Conservation (phyloP, 2,797 vertebrate genomes). For the Geotrypetes seraphini region DNA sequence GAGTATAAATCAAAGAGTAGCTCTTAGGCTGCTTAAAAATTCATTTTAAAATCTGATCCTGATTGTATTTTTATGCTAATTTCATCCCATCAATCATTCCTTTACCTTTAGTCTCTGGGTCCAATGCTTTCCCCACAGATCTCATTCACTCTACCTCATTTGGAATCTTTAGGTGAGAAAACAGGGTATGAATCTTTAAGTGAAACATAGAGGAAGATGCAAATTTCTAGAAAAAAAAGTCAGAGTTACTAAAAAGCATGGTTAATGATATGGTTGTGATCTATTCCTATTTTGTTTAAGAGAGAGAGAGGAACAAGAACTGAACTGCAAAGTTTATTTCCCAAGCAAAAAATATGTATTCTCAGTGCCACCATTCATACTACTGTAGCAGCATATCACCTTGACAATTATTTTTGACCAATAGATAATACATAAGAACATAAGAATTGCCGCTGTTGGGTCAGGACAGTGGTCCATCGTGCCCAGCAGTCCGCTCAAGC, state of each 20-base stretch:
- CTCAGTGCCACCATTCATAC: slow-evolving; percentile 13
- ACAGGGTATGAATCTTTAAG: slow-evolving; percentile 63
- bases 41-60: slow-evolving; percentile 98
- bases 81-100: slow-evolving; percentile 88
- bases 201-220: slow-evolving; percentile 92
- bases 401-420: too few species aligned
- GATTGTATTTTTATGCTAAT: slow-evolving; percentile 99
- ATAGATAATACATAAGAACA: too few species aligned
- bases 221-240: slow-evolving; percentile 87
- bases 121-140: slow-evolving; percentile 87
- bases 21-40: slow-evolving; percentile 99
- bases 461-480: too few species aligned
- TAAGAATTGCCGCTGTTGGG: too few species aligned
- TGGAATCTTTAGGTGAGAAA: slow-evolving; percentile 95
- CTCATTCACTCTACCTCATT: slow-evolving; percentile 88
- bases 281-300: slow-evolving; percentile 48
- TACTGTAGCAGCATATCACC: slow-evolving; percentile 24
- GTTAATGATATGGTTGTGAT: slow-evolving; percentile 78
- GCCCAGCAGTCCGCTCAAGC: too few species aligned
- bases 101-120: slow-evolving; percentile 92
- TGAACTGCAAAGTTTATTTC: slow-evolving; percentile 34
- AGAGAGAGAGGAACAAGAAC: slow-evolving; percentile 42
- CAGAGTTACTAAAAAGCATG: slow-evolving; percentile 56
- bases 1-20: slow-evolving; percentile 96
- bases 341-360: slow-evolving; percentile 40